Percentiles rank a stretch among this genome's conserved stretches.
phyloP scores from a whole-genome alignment of 2,888 invertebrate genomes.

The Eledona agricola region DNA sequence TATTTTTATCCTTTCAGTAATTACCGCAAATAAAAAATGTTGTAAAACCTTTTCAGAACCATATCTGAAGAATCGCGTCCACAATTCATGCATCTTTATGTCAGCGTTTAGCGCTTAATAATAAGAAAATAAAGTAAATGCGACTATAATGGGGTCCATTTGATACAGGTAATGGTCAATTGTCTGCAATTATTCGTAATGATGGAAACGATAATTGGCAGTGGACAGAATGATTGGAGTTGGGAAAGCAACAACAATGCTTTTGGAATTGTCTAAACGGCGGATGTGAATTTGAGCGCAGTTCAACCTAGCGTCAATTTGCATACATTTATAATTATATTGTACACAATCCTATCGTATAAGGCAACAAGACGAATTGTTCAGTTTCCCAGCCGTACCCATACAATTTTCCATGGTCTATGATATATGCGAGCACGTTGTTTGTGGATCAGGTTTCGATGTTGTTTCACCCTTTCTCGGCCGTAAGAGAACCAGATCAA shows the following conservation, averaged over 20 bases:
- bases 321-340: conserved; percentile 45
- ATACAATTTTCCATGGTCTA: conserved; percentile 42
- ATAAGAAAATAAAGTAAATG: conserved; percentile 26
- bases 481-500: conserved; percentile 18
- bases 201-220: conserved; percentile 35
- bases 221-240: conserved; percentile 30
- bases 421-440: conserved; percentile 40
- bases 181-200: conserved; percentile 39
- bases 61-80: conserved; percentile 20
- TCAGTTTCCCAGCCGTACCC: conserved; percentile 38
- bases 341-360: conserved; percentile 38
- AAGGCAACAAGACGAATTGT: conserved; percentile 40
- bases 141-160: conserved; percentile 29
- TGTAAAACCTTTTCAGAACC: too few relatives aligned
- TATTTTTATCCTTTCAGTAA: too few relatives aligned
- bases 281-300: conserved; percentile 36
- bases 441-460: conserved; percentile 41
- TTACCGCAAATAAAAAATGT: too few relatives aligned
- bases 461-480: conserved; percentile 12
- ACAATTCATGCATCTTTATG: conserved; percentile 30
- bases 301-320: conserved; percentile 38
- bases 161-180: conserved; percentile 36
- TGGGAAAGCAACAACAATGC: conserved; percentile 30
- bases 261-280: conserved; percentile 35
- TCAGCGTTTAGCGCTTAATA: conserved; percentile 16